Evolutionary conservation across 2,888 invertebrate species (phyloP).

Genomic region (Syrphus vitripennis): DNA sequence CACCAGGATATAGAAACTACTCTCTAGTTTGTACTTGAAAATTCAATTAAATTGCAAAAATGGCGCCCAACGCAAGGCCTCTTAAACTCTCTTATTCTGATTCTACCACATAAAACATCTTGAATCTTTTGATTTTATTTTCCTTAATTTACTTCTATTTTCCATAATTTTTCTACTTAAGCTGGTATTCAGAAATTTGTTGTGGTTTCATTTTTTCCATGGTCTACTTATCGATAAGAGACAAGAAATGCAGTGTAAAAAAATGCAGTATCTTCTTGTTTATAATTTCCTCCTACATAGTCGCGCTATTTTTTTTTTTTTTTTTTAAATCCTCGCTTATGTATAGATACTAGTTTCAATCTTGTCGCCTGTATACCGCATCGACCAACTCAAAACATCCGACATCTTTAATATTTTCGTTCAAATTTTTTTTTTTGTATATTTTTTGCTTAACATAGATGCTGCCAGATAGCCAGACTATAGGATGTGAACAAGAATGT

Average conservation of each 20-base stretch:
- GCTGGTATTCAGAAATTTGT: neutral
- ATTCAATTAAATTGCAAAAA: no score
- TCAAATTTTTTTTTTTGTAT: neutral
- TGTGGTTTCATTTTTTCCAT: neutral
- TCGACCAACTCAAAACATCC: neutral
- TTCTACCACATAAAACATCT: no score
- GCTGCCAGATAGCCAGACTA: neutral
- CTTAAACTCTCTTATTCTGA: no score
- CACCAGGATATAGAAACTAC: no score
- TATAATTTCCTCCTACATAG: neutral
- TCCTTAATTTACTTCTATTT: neutral
- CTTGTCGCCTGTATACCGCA: neutral
- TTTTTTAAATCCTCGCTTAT: neutral
- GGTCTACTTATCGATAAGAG: neutral
- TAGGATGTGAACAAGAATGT: neutral
- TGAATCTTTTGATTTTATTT: neutral
- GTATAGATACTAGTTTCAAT: neutral
- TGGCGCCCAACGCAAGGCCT: no score
- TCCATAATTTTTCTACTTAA: neutral
- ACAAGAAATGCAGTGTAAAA: neutral
- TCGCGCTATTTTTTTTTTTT: neutral
- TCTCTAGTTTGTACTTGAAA: no score
- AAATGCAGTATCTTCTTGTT: neutral
- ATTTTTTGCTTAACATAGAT: neutral
- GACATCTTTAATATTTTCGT: neutral